A percentile compares a stretch with the other conserved stretches of the same genome.
These are phyloP conservation scores for Zoanthus sociatus DNA, from an alignment of 92 coral and sea anemone genomes.

Conservation along the genomic window DNA sequence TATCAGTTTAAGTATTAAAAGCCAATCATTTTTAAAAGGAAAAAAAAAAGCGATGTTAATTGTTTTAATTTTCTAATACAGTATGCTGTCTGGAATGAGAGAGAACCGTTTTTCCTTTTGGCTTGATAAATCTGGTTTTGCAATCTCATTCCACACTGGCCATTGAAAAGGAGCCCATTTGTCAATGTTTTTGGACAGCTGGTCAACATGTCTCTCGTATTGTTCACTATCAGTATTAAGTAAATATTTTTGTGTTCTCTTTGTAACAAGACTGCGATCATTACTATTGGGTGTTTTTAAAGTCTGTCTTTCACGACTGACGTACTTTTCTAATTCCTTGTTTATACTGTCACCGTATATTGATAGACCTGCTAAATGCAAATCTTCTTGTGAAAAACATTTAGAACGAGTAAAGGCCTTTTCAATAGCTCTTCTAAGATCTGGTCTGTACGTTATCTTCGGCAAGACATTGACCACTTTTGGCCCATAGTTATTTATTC, in stretches of 20 bases:
- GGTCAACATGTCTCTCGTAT: conserved; percentile 60
- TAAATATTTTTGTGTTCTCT: conserved; percentile 26
- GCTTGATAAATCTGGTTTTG: conserved; percentile 37
- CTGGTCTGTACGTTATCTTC: conserved; percentile 77
- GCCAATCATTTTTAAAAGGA: no score
- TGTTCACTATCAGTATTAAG: neutral
- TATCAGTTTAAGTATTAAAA: no score
- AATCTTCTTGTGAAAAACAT: neutral
- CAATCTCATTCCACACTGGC: conserved; percentile 53
- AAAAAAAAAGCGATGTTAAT: neutral
- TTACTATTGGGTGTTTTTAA: neutral
- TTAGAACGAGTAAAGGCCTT: conserved; percentile 65
- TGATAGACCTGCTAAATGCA: neutral
- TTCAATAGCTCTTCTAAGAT: conserved; percentile 78
- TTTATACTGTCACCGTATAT: neutral
- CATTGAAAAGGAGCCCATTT: conserved; percentile 71
- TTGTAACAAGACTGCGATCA: neutral
- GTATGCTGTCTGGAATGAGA: conserved; percentile 79
- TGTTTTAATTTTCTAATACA: conserved; percentile 54
- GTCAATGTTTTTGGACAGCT: conserved; percentile 70
- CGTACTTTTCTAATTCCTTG: neutral
- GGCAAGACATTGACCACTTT: conserved; percentile 75
- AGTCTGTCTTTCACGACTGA: neutral
- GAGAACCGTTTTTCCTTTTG: conserved; percentile 42
- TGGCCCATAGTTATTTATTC: conserved; percentile 44